These are phyloP conservation scores for Phrynosoma blainvillii DNA, from an alignment of 2,113 vertebrate species.

Conservation along the genomic window DNA sequence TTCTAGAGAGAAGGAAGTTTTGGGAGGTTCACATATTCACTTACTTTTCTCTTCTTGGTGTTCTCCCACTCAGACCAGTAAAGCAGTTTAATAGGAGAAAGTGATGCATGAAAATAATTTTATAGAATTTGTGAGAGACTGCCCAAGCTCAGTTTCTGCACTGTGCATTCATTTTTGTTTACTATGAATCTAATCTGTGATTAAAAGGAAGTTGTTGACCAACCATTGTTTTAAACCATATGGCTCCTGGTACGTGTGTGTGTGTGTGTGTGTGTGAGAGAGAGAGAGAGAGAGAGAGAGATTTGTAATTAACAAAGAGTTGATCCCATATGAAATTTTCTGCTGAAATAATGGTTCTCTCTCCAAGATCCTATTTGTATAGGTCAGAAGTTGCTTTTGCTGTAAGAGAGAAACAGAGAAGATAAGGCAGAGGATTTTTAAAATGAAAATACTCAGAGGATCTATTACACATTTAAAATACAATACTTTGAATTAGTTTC, in stretches of 20 bases:
- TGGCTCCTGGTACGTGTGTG: neutral
- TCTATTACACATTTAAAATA: too few relatives aligned
- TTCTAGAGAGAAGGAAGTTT: neutral
- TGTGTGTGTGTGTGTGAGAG: neutral
- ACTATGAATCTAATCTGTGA: neutral
- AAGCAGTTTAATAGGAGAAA: neutral
- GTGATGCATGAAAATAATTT: neutral
- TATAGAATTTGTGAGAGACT: neutral
- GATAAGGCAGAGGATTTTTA: neutral
- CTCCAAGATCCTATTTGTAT: constrained; percentile 4
- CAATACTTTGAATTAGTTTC: neutral
- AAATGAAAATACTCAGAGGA: too few relatives aligned
- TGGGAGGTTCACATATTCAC: neutral
- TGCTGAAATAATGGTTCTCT: constrained; percentile 17
- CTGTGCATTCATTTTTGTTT: neutral
- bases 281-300: too few relatives aligned
- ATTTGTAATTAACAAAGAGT: neutral
- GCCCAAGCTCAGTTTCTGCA: neutral
- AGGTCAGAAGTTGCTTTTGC: neutral
- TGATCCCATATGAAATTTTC: neutral
- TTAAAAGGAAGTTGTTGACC: neutral
- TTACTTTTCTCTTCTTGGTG: neutral
- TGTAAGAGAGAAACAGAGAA: neutral
- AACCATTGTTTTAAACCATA: neutral
- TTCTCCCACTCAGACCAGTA: neutral